Evolutionary conservation across 2,888 invertebrate genomes (phyloP), one percentile per base, ranked within the genome.

Genomic region (Eupithecia abbreviata): DNA sequence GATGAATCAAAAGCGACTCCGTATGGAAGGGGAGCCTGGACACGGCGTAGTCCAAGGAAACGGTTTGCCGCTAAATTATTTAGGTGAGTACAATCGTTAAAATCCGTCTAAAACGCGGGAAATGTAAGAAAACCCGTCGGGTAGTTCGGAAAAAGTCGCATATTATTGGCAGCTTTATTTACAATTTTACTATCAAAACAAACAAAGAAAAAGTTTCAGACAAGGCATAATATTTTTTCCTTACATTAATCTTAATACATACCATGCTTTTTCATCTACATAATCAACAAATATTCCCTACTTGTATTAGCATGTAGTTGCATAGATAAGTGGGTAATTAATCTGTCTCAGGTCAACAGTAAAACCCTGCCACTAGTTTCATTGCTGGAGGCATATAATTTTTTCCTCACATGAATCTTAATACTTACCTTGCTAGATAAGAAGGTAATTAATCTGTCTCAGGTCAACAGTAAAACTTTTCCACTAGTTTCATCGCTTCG

Each of bases 11-110:
- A 95, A 95, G 90, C 91, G 95, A 86, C 89, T 95, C 87, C 91
- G 95, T 86, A 95, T 95, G 95, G 95, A 95, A 85, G 93, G 92
- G 78, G 95, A 95, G 87, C 94, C 95, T 87, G 95, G 94, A 83
- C 94, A 95, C 83, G 94, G 95, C 84, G 92, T 95, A 81, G 95
- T 95, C 74, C 95, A 95, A 85, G 95, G 95, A 81, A 95, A 95
- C 84, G 95, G 95, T 84, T 91, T 95, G 85, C 95, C 95, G 85
- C 92, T 95, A 77, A 95, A 94, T 89, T 95, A 95, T 84, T 94
- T 95, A 85, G 95, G 95, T 95, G 84, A 85, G 92, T 78, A 58
- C 41, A 47, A 68, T 65, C 55, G 9, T 6, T 7, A 58, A 73
- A 62, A 51, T 42, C 67, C 12, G 2, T 10, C 55, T 10, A 70